A percentile compares a stretch with the other conserved stretches of the same genome.
Evolutionary conservation across 2,888 invertebrate species (phyloP).

Genomic region (Heliconius aoede): DNA sequence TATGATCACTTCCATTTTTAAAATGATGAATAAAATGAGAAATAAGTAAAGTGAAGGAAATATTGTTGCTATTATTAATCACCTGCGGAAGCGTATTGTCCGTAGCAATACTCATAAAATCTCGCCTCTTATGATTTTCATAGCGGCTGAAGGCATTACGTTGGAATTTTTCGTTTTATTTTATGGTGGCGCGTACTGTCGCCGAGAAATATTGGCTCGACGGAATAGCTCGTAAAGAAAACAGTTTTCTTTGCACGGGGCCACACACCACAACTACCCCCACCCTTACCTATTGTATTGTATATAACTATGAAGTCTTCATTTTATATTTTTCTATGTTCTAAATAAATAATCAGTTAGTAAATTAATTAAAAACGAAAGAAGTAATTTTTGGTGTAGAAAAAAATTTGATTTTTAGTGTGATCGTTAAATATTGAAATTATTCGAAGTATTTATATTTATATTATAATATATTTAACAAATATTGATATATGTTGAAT

Average conservation of each 20-base stretch:
- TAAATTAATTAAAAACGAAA: not conserved
- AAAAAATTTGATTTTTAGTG: too few species aligned
- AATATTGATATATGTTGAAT: too few species aligned
- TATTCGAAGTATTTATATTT: too few species aligned
- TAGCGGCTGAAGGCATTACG: slow-evolving; percentile 74
- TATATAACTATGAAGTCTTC: slow-evolving; percentile 55
- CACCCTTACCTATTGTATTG: slow-evolving; percentile 47
- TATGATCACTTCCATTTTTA: not conserved
- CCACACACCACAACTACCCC: slow-evolving; percentile 78
- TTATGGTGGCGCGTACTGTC: slow-evolving; percentile 83
- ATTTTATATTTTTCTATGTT: not conserved
- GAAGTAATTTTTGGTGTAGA: not conserved
- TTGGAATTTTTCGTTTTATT: slow-evolving; percentile 84
- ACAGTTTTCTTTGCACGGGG: slow-evolving; percentile 79
- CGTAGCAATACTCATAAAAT: slow-evolving; percentile 76
- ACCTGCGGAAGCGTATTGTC: slow-evolving; percentile 67
- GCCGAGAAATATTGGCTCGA: slow-evolving; percentile 83
- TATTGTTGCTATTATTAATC: slow-evolving; percentile 67
- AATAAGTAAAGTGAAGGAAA: slow-evolving; percentile 7
- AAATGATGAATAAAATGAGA: slow-evolving; percentile 9
- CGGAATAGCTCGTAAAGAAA: slow-evolving; percentile 83
- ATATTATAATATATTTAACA: too few species aligned
- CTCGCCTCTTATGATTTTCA: slow-evolving; percentile 81
- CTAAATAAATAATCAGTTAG: not conserved
- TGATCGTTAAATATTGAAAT: too few species aligned